These are phyloP conservation scores for Dinothrombium tinctorium DNA, from an alignment of 1,140 invertebrate species.

Conservation along the genomic window DNA sequence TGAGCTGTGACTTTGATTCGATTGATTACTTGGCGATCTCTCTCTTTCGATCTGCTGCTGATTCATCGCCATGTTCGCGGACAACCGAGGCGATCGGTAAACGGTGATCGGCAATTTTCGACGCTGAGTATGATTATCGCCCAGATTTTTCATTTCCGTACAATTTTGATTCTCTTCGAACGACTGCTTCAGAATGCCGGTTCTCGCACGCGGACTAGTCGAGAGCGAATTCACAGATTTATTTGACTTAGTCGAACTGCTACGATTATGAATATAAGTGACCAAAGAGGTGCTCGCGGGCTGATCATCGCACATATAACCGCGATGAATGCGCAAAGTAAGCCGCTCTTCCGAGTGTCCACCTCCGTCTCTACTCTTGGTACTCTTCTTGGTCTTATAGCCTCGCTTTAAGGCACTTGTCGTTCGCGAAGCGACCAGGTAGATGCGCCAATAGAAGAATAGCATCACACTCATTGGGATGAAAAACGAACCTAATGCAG, in stretches of 20 bases:
- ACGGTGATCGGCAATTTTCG: constrained; percentile 4
- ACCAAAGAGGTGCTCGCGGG: not conserved
- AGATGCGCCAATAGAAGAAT: constrained; percentile 89
- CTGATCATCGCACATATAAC: constrained; percentile 18
- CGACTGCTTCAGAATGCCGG: too few species aligned
- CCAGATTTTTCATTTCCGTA: too few species aligned
- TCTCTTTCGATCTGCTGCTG: too few species aligned
- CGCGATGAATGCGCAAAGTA: constrained; percentile 71
- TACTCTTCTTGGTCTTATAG: constrained; percentile 62
- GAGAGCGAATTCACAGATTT: too few species aligned
- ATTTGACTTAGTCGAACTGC: not conserved
- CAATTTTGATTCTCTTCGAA: too few species aligned
- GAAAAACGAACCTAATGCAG: constrained; percentile 81
- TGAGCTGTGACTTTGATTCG: not conserved
- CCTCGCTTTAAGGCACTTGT: constrained; percentile 54
- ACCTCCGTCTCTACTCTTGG: constrained; percentile 28
- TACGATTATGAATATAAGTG: not conserved
- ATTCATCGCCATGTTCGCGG: not conserved
- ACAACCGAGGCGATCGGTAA: constrained; percentile 5
- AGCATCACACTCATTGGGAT: constrained; percentile 87
- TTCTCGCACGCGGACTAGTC: too few species aligned
- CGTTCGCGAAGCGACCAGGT: constrained; percentile 65
- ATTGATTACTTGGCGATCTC: too few species aligned
- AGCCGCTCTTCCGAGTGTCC: constrained; percentile 46
- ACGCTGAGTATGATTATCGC: too few species aligned